Conservation (phyloP, 23 tunicate genomes). For the Pegea sp. region DNA sequence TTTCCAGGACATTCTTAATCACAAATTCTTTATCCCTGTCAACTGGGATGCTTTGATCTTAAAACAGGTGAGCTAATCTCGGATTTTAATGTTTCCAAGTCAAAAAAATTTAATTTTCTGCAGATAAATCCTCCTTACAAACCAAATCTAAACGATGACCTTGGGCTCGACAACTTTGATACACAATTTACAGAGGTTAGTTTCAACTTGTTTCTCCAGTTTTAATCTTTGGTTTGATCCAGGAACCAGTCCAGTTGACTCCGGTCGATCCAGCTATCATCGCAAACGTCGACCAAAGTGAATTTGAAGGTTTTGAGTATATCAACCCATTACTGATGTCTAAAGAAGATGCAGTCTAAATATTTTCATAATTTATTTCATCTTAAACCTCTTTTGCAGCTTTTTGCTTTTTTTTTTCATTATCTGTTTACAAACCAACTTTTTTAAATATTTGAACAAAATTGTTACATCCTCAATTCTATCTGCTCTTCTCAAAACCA, state of each 20-base stretch:
- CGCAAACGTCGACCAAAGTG: conserved; percentile 41
- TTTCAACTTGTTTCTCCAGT: not conserved
- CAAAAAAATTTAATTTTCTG: not conserved
- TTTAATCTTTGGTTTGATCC: not conserved
- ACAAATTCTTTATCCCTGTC: conserved; percentile 54
- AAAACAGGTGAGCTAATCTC: conserved; percentile 22
- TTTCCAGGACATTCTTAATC: conserved; percentile 79
- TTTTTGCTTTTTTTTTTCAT: no score
- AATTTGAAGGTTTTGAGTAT: conserved; percentile 96
- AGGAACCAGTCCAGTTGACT: conserved; percentile 92
- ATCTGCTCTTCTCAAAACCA: no score
- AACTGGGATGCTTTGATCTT: conserved; percentile 69
- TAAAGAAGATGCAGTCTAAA: conserved; percentile 63
- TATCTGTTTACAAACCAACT: no score
- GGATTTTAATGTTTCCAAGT: not conserved
- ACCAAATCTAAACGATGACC: conserved; percentile 75
- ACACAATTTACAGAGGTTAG: conserved; percentile 88
- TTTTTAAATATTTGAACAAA: no score
- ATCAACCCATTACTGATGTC: conserved; percentile 94
- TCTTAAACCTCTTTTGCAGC: no score
- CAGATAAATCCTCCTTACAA: conserved; percentile 80
- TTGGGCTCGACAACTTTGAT: conserved; percentile 93
- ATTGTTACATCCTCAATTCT: no score
- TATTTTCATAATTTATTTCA: no score
- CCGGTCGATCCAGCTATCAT: conserved; percentile 26